Conservation (phyloP, 2,797 vertebrate genomes). For the Melopsittacus undulatus region DNA sequence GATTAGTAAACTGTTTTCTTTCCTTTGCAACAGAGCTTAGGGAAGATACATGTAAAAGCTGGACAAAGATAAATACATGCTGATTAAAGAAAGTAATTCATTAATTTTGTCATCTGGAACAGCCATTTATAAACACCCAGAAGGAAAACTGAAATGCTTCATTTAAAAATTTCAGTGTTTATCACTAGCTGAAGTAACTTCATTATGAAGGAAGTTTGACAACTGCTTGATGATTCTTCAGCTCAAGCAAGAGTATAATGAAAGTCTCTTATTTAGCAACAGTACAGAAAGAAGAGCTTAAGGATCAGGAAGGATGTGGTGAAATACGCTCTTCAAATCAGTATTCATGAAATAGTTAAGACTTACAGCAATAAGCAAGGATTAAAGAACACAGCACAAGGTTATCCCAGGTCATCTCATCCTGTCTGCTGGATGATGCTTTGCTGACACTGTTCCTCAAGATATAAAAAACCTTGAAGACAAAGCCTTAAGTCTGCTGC, state of each 20-base stretch:
- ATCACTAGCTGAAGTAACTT: neutral
- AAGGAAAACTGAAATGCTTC: constrained; percentile 25
- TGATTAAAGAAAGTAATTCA: constrained; percentile 46
- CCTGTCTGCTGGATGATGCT: constrained; percentile 26
- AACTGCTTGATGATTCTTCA: neutral
- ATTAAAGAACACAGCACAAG: neutral
- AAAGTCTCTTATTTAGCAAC: constrained; percentile 11
- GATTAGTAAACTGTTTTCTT: constrained; percentile 34
- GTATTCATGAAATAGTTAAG: constrained; percentile 43
- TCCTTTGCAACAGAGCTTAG: constrained; percentile 7
- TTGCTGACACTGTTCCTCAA: constrained; percentile 34
- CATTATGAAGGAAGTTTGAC: neutral
- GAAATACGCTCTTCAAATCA: constrained; percentile 36
- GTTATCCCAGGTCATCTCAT: constrained; percentile 56
- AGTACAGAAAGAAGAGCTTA: constrained; percentile 25
- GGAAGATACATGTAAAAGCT: neutral
- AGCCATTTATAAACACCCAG: constrained; percentile 14
- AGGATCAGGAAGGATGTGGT: constrained; percentile 24
- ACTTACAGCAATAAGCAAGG: constrained; percentile 32
- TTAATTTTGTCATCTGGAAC: constrained; percentile 27
- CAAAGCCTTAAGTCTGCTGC: constrained; percentile 11
- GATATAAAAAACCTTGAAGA: neutral
- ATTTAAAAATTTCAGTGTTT: constrained; percentile 5
- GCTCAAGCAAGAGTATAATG: constrained; percentile 16
- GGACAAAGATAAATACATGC: constrained; percentile 13